phyloP scores from a whole-genome alignment of 2,113 vertebrate genomes.

The Etheostoma cragini region DNA sequence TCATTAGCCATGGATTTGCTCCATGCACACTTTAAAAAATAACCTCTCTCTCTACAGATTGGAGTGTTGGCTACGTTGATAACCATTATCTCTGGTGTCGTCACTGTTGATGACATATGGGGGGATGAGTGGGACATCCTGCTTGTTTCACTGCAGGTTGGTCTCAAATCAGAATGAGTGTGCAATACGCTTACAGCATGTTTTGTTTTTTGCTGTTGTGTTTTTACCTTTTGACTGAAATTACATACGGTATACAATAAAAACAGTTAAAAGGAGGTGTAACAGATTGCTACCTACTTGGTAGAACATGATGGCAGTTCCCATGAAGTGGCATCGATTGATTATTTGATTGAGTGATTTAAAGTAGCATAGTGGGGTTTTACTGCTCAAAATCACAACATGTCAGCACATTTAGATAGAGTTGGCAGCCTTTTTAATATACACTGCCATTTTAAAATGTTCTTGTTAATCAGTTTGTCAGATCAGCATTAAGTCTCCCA shows the following conservation, averaged over 20 bases:
- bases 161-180: slow-evolving; percentile 28
- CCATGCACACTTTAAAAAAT: not conserved
- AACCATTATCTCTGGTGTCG: slow-evolving; percentile 89
- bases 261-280: not conserved
- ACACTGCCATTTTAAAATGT: no score
- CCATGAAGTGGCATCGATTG: not conserved
- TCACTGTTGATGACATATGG: slow-evolving; percentile 93
- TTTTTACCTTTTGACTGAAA: not conserved
- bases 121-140: slow-evolving; percentile 93
- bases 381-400: not conserved
- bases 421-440: no score
- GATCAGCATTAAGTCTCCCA: no score
- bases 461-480: no score
- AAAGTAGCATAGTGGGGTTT: not conserved
- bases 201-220: not conserved
- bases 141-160: slow-evolving; percentile 91
- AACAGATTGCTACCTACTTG: not conserved
- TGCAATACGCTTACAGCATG: not conserved
- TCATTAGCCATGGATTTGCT: not conserved
- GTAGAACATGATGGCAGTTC: not conserved
- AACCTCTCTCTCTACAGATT: slow-evolving; percentile 80
- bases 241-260: not conserved
- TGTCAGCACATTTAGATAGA: no score
- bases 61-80: slow-evolving; percentile 88
- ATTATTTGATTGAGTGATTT: not conserved